These are phyloP conservation scores for Plutomurus gul DNA, from an alignment of 1,140 invertebrate genomes.

Conservation along the genomic window DNA sequence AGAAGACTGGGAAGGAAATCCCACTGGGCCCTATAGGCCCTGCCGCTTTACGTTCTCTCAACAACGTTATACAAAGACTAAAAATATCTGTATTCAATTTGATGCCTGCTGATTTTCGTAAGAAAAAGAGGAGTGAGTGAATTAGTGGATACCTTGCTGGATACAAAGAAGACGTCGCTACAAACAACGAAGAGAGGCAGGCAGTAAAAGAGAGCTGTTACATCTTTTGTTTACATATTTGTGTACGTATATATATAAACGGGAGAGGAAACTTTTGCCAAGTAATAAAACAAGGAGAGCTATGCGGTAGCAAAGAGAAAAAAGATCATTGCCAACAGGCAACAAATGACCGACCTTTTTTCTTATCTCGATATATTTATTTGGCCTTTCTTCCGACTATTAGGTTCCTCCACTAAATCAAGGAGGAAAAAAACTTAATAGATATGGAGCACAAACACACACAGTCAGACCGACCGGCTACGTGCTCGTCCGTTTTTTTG, in stretches of 20 bases:
- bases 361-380: not conserved
- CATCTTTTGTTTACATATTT: too few species aligned
- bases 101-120: conserved; percentile 16
- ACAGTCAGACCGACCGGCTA: too few species aligned
- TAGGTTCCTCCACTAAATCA: not conserved
- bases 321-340: conserved; percentile 11
- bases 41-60: not conserved
- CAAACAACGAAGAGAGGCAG: conserved; percentile 5
- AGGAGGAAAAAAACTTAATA: too few species aligned
- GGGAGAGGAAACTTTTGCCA: not conserved
- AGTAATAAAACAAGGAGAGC: not conserved
- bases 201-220: too few species aligned
- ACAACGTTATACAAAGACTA: too few species aligned
- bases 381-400: not conserved
- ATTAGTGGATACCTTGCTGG: not conserved
- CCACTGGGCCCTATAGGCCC: conserved; percentile 10
- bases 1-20: conserved; percentile 14
- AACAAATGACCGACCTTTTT: conserved; percentile 10
- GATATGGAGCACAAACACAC: too few species aligned
- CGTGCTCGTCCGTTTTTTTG: too few species aligned
- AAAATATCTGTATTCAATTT: not conserved
- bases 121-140: not conserved
- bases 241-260: too few species aligned
- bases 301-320: not conserved
- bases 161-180: not conserved